These are phyloP conservation scores for Hassar affinis DNA, from an alignment of 2,113 vertebrate species.

Conservation along the genomic window DNA sequence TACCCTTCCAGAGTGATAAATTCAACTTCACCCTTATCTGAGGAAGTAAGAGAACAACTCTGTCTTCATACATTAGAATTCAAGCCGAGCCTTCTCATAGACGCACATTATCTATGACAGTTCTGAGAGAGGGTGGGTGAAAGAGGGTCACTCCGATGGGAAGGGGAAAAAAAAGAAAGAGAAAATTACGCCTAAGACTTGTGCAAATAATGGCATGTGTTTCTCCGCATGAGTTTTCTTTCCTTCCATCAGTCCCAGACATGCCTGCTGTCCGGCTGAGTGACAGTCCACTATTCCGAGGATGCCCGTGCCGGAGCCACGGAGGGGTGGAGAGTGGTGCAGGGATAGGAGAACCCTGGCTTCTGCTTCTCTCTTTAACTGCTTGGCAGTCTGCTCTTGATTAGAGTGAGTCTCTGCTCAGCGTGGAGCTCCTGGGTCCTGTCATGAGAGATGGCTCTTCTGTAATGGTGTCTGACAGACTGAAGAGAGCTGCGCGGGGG, in stretches of 20 bases:
- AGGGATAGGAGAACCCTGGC: conserved; percentile 51
- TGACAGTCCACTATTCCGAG: conserved; percentile 64
- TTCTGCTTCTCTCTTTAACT: conserved; percentile 64
- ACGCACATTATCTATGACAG: conserved; percentile 52
- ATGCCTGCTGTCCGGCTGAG: conserved; percentile 61
- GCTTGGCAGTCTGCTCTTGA: conserved; percentile 72
- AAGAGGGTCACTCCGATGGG: conserved; percentile 12
- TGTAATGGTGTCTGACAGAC: conserved; percentile 74
- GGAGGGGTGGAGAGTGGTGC: conserved; percentile 40
- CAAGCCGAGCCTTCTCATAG: conserved; percentile 23
- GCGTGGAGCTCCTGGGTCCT: conserved; percentile 59
- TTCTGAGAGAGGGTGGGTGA: conserved; percentile 25
- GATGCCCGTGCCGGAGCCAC: conserved; percentile 59
- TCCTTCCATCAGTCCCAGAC: conserved; percentile 52
- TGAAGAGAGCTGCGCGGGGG: conserved; percentile 62
- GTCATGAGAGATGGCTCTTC: conserved; percentile 66
- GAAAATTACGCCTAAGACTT: conserved; percentile 37
- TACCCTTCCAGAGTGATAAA: conserved; percentile 27
- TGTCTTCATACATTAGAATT: conserved; percentile 37
- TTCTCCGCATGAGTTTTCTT: conserved; percentile 59
- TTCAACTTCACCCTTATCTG: conserved; percentile 33
- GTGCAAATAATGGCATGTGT: conserved; percentile 43
- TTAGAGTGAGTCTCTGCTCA: conserved; percentile 65
- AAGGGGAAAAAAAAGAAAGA: conserved; percentile 28
- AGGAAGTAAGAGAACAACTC: conserved; percentile 26